Evolutionary conservation across 2,888 invertebrate species (phyloP).

Genomic region (Pristionchus exspectatus): DNA sequence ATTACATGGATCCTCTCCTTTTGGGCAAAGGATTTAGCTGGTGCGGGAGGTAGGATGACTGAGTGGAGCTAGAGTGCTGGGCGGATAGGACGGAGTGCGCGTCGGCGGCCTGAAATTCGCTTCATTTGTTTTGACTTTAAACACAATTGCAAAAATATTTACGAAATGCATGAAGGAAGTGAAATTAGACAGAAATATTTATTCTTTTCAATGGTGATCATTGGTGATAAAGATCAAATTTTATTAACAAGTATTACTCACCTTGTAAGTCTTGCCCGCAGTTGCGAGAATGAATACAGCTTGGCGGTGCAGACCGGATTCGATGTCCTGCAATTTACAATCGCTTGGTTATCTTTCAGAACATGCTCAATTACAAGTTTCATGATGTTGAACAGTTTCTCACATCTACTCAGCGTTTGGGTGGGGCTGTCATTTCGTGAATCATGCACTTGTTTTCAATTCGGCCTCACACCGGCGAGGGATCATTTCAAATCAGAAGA

Average conservation of each 20-base stretch:
- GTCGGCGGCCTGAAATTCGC: slow-evolving; percentile 9
- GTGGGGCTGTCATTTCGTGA: too few relatives aligned
- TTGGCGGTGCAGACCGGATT: slow-evolving; percentile 31
- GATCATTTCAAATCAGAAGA: too few relatives aligned
- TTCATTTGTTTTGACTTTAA: neutral
- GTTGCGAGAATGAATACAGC: slow-evolving; percentile 24
- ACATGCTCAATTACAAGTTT: neutral
- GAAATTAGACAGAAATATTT: neutral
- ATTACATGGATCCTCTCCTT: slow-evolving; percentile 32
- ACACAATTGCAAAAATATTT: neutral
- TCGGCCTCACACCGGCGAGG: too few relatives aligned
- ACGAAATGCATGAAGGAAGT: too few relatives aligned
- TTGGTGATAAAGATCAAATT: neutral
- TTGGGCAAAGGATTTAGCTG: slow-evolving; percentile 50
- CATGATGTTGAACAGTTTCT: neutral
- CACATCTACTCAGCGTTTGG: too few relatives aligned
- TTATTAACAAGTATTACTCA: neutral
- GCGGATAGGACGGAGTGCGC: slow-evolving; percentile 38
- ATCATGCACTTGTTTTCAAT: too few relatives aligned
- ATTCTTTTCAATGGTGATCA: too few relatives aligned
- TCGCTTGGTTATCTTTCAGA: neutral
- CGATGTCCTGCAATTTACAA: neutral
- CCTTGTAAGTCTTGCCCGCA: slow-evolving; percentile 32
- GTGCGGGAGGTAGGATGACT: slow-evolving; percentile 48
- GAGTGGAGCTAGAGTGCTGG: slow-evolving; percentile 37